Evolutionary conservation across 92 coral and sea anemone species (phyloP).

Genomic region (Anthopleura xanthogrammica): DNA sequence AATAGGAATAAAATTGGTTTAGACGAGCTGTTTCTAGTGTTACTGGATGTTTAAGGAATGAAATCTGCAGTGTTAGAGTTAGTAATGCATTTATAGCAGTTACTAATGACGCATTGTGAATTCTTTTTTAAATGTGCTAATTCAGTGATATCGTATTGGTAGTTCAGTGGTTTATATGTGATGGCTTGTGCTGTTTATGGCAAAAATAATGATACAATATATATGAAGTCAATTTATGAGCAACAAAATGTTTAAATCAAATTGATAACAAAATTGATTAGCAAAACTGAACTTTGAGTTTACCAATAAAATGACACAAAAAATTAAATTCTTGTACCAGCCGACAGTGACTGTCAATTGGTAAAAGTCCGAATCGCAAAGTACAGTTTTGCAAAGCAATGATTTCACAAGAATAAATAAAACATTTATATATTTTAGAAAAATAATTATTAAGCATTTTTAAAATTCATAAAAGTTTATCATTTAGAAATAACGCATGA

Average conservation of each 20-base stretch:
- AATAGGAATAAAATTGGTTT: neutral
- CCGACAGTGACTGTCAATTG: neutral
- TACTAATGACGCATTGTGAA: neutral
- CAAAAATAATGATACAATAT: conserved; percentile 4
- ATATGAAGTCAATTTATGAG: neutral
- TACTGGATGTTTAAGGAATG: neutral
- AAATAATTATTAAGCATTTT: neutral
- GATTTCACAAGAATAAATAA: neutral
- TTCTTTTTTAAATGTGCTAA: neutral
- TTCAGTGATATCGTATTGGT: neutral
- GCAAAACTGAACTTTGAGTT: conserved; percentile 4
- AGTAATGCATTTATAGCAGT: neutral
- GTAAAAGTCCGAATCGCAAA: neutral
- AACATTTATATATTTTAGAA: neutral
- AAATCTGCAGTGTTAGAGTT: neutral
- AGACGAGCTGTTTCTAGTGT: neutral
- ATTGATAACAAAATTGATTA: neutral
- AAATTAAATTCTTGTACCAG: too few relatives aligned
- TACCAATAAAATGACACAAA: too few relatives aligned
- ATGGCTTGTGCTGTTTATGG: neutral
- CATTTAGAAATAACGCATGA: neutral
- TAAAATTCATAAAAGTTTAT: neutral
- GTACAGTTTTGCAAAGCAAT: conserved; percentile 1
- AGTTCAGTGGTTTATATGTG: neutral
- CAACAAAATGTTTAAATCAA: neutral